Evolutionary conservation across 2,113 vertebrate species (phyloP).

Genomic region (Asarcornis scutulata): DNA sequence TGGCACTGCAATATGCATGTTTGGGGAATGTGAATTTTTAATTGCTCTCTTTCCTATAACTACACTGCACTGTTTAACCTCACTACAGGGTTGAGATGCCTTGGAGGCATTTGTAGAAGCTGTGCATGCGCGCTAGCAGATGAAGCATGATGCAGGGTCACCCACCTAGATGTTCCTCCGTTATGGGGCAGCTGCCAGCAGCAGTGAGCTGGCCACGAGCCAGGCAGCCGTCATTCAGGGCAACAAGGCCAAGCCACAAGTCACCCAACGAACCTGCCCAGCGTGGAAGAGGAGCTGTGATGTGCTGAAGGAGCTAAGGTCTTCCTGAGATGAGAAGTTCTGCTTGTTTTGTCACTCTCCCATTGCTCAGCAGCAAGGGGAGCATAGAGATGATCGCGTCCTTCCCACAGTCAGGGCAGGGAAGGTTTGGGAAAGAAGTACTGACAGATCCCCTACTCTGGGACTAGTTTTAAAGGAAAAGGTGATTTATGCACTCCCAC

Average conservation of each 20-base stretch:
- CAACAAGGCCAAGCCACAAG: neutral
- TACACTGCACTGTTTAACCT: neutral
- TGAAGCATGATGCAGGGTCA: neutral
- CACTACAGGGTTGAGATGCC: neutral
- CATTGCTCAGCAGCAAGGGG: neutral
- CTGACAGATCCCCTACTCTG: neutral
- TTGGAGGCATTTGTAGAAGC: neutral
- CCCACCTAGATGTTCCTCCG: neutral
- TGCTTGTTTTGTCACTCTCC: neutral
- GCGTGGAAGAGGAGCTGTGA: neutral
- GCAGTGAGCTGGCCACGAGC: fast-evolving
- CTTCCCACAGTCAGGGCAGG: neutral
- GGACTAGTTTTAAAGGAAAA: neutral
- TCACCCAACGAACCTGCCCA: neutral
- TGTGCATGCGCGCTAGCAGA: neutral
- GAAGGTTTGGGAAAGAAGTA: neutral
- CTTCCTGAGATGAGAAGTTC: neutral
- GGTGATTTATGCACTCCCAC: neutral
- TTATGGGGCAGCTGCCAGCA: fast-evolving
- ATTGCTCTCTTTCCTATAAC: neutral
- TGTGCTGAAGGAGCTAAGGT: neutral
- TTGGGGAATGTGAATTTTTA: neutral
- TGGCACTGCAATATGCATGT: fast-evolving
- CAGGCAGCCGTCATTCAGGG: neutral
- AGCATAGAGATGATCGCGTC: neutral